These are phyloP conservation scores for Labrus mixtus DNA, from an alignment of 2,113 vertebrate genomes.

Conservation along the genomic window DNA sequence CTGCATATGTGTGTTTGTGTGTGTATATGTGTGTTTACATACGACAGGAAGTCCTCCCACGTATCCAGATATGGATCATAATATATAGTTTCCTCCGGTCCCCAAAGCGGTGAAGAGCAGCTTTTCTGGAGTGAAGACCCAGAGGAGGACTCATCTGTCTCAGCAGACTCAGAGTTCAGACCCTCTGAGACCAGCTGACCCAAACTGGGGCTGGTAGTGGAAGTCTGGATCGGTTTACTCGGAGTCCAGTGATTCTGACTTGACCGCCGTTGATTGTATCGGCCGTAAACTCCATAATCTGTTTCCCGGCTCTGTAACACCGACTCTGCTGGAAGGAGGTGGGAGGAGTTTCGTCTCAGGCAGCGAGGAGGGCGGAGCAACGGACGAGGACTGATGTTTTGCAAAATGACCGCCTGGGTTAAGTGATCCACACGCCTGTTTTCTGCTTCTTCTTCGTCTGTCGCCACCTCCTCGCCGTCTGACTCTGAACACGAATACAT, in stretches of 20 bases:
- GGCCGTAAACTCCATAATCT: conserved; percentile 79
- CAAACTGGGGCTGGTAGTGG: conserved; percentile 45
- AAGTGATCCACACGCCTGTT: neutral
- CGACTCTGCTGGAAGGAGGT: conserved; percentile 77
- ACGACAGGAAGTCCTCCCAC: conserved; percentile 89
- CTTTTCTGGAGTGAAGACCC: conserved; percentile 27
- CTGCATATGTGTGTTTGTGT: conserved; percentile 5
- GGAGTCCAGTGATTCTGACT: conserved; percentile 65
- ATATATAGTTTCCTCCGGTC: conserved; percentile 42
- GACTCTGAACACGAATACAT: conserved; percentile 59
- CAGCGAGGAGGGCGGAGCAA: conserved; percentile 81
- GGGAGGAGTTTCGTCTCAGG: conserved; percentile 84
- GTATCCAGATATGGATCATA: conserved; percentile 77
- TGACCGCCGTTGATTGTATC: conserved; percentile 75
- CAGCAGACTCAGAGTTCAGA: conserved; percentile 3
- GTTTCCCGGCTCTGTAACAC: conserved; percentile 21
- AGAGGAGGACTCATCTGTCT: neutral
- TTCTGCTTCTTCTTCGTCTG: conserved; percentile 4
- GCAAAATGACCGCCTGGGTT: neutral
- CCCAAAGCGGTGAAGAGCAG: conserved; percentile 32
- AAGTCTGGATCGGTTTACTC: conserved; percentile 34
- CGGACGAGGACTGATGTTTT: conserved; percentile 43
- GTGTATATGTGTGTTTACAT: conserved; percentile 82
- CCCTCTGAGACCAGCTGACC: conserved; percentile 13
- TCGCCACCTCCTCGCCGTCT: conserved; percentile 35